Percentiles rank a stretch among this genome's conserved stretches.
These are phyloP conservation scores for Calameuta pallipes DNA, from an alignment of 2,888 invertebrate species.

Conservation along the genomic window DNA sequence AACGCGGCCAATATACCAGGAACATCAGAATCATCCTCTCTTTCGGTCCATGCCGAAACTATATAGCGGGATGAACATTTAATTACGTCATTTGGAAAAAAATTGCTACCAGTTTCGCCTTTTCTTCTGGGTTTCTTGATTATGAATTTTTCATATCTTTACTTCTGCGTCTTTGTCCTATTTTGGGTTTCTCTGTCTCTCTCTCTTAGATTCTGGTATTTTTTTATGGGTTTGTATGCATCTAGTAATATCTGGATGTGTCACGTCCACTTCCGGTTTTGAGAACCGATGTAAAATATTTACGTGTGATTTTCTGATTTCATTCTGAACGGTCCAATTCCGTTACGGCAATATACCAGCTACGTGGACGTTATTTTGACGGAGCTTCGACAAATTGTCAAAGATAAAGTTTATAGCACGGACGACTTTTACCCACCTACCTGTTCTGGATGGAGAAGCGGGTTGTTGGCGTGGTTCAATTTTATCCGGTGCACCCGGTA, in stretches of 20 bases:
- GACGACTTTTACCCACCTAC: neutral
- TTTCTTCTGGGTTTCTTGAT: neutral
- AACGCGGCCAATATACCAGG: neutral
- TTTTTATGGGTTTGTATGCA: too few relatives aligned
- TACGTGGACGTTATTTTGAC: neutral
- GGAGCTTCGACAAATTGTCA: neutral
- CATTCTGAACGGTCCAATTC: neutral
- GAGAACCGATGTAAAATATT: neutral
- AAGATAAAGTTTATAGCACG: neutral
- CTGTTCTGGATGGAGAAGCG: neutral
- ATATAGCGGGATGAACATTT: neutral
- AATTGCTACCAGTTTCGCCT: too few relatives aligned
- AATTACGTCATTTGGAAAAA: too few relatives aligned
- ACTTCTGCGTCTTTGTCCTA: too few relatives aligned
- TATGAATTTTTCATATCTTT: neutral
- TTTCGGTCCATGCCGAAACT: neutral
- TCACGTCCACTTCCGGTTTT: neutral
- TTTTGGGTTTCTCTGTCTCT: too few relatives aligned
- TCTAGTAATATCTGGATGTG: too few relatives aligned
- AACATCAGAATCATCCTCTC: neutral
- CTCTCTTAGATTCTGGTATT: too few relatives aligned
- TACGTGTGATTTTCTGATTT: neutral
- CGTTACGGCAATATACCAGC: neutral
- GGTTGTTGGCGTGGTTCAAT: neutral
- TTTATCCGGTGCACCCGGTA: neutral